phyloP scores from a whole-genome alignment of 2,113 vertebrate species.

The Neotragus moschatus region DNA sequence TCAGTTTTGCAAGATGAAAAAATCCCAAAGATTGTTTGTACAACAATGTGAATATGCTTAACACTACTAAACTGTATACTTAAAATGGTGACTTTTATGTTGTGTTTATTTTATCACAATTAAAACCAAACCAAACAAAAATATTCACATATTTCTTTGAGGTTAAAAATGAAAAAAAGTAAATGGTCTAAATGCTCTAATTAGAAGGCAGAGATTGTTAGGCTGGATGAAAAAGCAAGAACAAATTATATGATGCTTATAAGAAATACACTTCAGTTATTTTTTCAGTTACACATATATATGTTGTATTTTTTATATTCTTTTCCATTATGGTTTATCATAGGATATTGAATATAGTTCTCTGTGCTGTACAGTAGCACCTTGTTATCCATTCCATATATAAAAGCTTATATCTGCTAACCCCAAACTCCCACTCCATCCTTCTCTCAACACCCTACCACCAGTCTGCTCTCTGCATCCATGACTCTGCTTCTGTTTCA shows the following conservation, averaged over 20 bases:
- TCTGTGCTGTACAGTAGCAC: background rate
- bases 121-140: conserved; percentile 5
- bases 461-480: background rate
- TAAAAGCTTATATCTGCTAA: background rate
- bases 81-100: background rate
- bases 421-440: background rate
- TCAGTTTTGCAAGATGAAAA: conserved; percentile 33
- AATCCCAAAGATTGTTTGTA: background rate
- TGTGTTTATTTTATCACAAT: conserved; percentile 29
- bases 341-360: background rate
- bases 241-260: conserved; percentile 10
- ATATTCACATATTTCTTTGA: background rate
- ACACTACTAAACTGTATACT: background rate
- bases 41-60: background rate
- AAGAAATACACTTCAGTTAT: background rate
- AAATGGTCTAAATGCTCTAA: conserved; percentile 16
- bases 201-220: conserved; percentile 30
- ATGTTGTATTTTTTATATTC: background rate
- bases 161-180: background rate
- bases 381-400: background rate
- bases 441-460: background rate
- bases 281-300: background rate
- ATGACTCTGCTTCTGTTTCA: background rate
- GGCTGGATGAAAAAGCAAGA: conserved; percentile 13
- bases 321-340: background rate